phyloP scores from a whole-genome alignment of 2,888 invertebrate genomes.

The Pocota personata region DNA sequence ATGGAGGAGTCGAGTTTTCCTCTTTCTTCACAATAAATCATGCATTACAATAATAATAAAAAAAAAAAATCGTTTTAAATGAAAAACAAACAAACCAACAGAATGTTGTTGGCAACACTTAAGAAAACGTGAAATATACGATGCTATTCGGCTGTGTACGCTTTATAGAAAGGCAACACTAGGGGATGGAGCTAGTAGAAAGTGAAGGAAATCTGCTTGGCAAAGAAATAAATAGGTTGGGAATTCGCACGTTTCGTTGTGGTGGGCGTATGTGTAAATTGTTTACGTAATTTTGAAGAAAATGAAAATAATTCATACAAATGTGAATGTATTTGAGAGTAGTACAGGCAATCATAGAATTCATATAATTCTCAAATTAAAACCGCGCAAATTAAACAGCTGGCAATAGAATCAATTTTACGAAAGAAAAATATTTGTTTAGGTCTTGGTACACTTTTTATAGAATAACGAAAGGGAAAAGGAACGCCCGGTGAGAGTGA shows the following conservation, averaged over 20 bases:
- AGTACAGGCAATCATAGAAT: background rate
- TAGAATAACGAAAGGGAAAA: background rate
- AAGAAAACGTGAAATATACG: background rate
- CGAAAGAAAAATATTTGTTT: background rate
- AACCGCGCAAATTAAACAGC: conserved; percentile 2
- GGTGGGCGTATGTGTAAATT: conserved; percentile 19
- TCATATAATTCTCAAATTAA: background rate
- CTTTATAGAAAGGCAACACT: background rate
- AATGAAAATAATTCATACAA: background rate
- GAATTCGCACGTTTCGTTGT: conserved; percentile 18
- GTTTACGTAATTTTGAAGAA: conserved; percentile 22
- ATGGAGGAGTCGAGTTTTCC: background rate
- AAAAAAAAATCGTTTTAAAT: background rate
- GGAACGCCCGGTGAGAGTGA: background rate
- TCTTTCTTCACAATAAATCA: conserved; percentile 3
- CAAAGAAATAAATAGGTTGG: background rate
- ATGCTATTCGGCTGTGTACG: no score
- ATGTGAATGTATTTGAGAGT: background rate
- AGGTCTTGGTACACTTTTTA: conserved; percentile 1
- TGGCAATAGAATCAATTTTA: background rate
- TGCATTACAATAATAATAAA: background rate
- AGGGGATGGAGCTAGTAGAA: background rate
- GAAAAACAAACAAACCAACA: background rate
- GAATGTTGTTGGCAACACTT: background rate
- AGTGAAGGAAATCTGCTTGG: background rate